Conservation (phyloP, 2,113 vertebrate genomes). For the Scomber colias region DNA sequence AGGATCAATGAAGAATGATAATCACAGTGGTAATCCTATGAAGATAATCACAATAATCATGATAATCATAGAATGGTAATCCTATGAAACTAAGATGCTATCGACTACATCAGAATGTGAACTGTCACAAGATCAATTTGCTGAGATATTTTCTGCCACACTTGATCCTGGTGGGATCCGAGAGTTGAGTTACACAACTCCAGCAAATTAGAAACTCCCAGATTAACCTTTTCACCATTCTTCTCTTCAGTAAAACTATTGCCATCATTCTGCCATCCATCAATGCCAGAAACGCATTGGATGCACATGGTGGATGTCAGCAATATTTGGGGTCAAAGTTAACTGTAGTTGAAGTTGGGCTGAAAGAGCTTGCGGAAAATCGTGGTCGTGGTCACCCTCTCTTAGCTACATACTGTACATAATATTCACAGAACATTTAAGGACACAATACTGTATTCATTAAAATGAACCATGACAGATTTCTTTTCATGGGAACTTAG, state of each 20-base stretch:
- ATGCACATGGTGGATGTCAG: no score
- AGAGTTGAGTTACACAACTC: no score
- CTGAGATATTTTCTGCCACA: no score
- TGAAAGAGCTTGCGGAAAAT: not conserved
- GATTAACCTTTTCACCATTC: not conserved
- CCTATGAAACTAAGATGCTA: not conserved
- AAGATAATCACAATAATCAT: no score
- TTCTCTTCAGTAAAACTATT: not conserved
- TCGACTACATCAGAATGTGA: not conserved
- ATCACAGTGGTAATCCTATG: no score
- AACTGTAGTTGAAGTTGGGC: constrained; percentile 2
- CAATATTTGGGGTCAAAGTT: not conserved
- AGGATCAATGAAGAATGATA: no score
- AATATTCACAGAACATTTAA: not conserved
- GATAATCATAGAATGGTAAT: not conserved
- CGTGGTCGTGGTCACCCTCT: no score
- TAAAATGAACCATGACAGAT: not conserved
- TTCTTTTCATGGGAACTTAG: not conserved
- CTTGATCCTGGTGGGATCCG: no score
- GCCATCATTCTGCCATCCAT: no score
- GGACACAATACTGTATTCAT: not conserved
- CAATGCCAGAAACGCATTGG: no score
- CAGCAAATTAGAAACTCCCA: not conserved
- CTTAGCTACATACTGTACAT: no score
- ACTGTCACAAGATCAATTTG: not conserved